A percentile compares a stretch with the other conserved stretches of the same genome.
These are phyloP conservation scores for Melanotus villosus DNA, from an alignment of 2,888 invertebrate species.

Conservation along the genomic window DNA sequence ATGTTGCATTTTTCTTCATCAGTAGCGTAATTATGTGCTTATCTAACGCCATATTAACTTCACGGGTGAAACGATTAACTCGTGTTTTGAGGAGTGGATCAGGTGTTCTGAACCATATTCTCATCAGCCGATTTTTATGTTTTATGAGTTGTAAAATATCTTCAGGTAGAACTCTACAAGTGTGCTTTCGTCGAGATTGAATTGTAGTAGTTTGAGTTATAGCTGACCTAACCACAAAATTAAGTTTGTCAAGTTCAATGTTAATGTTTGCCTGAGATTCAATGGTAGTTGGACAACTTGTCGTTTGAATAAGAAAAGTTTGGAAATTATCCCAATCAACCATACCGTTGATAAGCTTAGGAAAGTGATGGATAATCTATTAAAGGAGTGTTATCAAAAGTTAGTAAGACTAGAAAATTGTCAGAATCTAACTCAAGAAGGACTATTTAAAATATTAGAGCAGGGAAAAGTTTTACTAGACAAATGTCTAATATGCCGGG, in stretches of 20 bases:
- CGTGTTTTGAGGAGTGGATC: background rate
- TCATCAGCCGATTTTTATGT: background rate
- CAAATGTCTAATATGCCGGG: background rate
- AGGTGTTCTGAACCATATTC: background rate
- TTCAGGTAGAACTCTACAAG: background rate
- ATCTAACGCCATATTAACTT: constrained; percentile 4
- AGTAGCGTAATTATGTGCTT: background rate
- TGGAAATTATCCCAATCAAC: too few relatives aligned
- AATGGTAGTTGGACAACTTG: background rate
- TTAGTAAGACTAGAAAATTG: background rate
- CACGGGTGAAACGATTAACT: background rate
- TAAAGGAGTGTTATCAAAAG: too few relatives aligned
- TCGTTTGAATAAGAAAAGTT: background rate
- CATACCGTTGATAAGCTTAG: too few relatives aligned
- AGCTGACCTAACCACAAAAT: background rate
- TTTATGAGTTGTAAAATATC: background rate
- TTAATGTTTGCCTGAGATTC: constrained; percentile 4
- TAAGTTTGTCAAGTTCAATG: background rate
- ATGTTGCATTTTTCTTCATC: background rate
- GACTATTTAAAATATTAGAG: background rate
- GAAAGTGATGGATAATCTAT: background rate
- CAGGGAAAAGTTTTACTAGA: background rate
- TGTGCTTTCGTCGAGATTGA: background rate
- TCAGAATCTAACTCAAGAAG: background rate
- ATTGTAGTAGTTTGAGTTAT: background rate